phyloP scores from a whole-genome alignment of 2,113 vertebrate genomes.

The Elaphurus davidianus region DNA sequence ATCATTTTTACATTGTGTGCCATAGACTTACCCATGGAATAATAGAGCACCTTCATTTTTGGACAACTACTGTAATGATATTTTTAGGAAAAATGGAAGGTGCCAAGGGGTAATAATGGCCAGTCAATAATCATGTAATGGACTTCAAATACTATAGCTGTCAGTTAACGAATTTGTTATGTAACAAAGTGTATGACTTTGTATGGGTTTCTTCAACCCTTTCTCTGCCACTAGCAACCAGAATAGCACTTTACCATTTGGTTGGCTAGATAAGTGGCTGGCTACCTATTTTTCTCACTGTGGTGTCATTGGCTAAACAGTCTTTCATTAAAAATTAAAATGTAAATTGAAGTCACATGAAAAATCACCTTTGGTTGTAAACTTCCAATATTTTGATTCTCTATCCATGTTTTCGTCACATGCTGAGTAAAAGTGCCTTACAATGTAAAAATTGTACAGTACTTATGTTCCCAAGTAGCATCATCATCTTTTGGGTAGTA shows the following conservation, averaged over 20 bases:
- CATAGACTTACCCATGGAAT: slow-evolving; percentile 76
- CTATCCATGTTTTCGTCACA: slow-evolving; percentile 73
- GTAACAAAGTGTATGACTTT: slow-evolving; percentile 66
- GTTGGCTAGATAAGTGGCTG: slow-evolving; percentile 79
- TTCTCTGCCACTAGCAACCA: slow-evolving; percentile 78
- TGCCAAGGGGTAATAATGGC: slow-evolving; percentile 77
- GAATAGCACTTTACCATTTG: slow-evolving; percentile 80
- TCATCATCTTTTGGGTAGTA: slow-evolving; percentile 82
- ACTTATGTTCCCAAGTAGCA: slow-evolving; percentile 86
- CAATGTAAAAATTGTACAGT: slow-evolving; percentile 85
- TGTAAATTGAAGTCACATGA: slow-evolving; percentile 75
- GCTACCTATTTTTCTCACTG: slow-evolving; percentile 77
- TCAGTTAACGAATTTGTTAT: slow-evolving; percentile 69
- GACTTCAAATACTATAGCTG: slow-evolving; percentile 68
- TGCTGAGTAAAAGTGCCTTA: slow-evolving; percentile 89
- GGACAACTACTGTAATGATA: slow-evolving; percentile 80
- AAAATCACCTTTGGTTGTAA: slow-evolving; percentile 70
- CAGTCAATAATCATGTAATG: slow-evolving; percentile 77
- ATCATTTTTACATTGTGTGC: slow-evolving; percentile 76
- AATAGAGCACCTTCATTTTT: slow-evolving; percentile 80
- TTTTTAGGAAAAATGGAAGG: slow-evolving; percentile 75
- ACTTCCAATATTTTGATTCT: slow-evolving; percentile 77
- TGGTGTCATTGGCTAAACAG: slow-evolving; percentile 77
- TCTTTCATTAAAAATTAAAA: slow-evolving; percentile 68
- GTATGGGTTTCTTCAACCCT: slow-evolving; percentile 69